phyloP scores from a whole-genome alignment of 2,113 vertebrate species.

The Anarrhichthys ocellatus region DNA sequence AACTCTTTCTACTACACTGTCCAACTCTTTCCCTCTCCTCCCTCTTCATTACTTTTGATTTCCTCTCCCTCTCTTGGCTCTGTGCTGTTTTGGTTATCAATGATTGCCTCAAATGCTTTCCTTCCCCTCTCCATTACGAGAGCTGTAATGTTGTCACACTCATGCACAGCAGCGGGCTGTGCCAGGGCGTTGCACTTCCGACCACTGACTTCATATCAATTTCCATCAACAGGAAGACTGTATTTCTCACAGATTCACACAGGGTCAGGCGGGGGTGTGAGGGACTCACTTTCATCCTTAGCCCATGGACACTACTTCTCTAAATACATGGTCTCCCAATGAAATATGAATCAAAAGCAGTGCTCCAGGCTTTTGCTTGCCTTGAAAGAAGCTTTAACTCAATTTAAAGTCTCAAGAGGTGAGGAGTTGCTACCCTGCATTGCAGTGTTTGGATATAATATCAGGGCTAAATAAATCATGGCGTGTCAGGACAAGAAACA shows the following conservation, averaged over 20 bases:
- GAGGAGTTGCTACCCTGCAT: slow-evolving; percentile 35
- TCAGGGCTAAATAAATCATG: slow-evolving; percentile 36
- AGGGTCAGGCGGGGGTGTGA: slow-evolving; percentile 22
- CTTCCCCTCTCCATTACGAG: slow-evolving; percentile 60
- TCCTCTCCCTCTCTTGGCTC: slow-evolving; percentile 51
- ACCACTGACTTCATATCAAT: slow-evolving; percentile 44
- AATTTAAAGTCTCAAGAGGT: slow-evolving; percentile 49
- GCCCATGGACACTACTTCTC: slow-evolving; percentile 38
- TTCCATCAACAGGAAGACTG: slow-evolving; percentile 35
- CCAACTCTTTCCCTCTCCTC: slow-evolving; percentile 13
- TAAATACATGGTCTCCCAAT: slow-evolving; percentile 43
- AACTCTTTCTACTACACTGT: background rate
- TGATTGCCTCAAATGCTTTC: slow-evolving; percentile 60
- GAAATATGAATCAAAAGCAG: slow-evolving; percentile 65
- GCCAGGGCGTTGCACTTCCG: slow-evolving; percentile 34
- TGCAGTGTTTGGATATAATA: slow-evolving; percentile 48
- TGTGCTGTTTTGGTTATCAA: slow-evolving; percentile 65
- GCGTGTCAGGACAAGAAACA: slow-evolving; percentile 36
- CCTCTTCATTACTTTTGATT: slow-evolving; percentile 46
- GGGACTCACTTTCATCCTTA: slow-evolving; percentile 47
- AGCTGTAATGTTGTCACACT: slow-evolving; percentile 65
- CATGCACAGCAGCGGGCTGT: slow-evolving; percentile 19
- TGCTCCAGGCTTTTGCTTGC: slow-evolving; percentile 47
- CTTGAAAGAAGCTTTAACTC: slow-evolving; percentile 64
- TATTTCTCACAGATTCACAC: slow-evolving; percentile 37